phyloP scores from a whole-genome alignment of 2,797 vertebrate genomes.

The Acanthurus tractus region DNA sequence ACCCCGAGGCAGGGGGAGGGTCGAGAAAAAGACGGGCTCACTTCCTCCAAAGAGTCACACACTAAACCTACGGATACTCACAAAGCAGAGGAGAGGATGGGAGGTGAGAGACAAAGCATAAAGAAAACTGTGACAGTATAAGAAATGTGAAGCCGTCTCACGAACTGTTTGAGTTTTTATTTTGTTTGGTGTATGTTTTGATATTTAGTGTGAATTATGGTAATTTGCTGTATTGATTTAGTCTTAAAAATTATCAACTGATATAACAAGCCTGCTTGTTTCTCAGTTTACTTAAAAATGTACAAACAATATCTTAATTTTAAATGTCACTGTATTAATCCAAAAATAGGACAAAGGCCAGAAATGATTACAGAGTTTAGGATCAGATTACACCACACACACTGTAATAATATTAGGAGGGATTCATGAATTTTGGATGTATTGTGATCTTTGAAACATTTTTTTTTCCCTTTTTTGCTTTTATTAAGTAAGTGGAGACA shows the following conservation, averaged over 20 bases:
- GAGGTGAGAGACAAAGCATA: constrained; percentile 85
- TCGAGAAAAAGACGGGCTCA: constrained; percentile 66
- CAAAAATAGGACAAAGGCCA: not conserved
- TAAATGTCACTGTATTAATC: too few relatives aligned
- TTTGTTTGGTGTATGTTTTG: not conserved
- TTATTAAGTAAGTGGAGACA: not conserved
- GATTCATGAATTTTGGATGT: not conserved
- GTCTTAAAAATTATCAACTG: not conserved
- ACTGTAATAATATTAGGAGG: not conserved
- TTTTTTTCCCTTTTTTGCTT: not conserved
- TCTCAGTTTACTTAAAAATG: not conserved
- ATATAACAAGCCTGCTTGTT: not conserved
- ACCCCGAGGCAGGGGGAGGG: constrained; percentile 63
- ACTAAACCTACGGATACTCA: constrained; percentile 85
- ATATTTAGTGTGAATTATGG: not conserved
- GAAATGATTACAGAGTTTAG: not conserved
- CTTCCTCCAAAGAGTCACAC: constrained; percentile 63
- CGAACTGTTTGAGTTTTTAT: not conserved
- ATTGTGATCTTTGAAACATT: not conserved
- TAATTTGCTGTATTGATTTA: not conserved
- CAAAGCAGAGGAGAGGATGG: constrained; percentile 90
- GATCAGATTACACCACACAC: constrained; percentile 1
- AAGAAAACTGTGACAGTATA: not conserved
- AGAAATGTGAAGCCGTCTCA: not conserved
- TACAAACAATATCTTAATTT: not conserved